Evolutionary conservation across 2,888 invertebrate species (phyloP).

Genomic region (Halictus ligatus): DNA sequence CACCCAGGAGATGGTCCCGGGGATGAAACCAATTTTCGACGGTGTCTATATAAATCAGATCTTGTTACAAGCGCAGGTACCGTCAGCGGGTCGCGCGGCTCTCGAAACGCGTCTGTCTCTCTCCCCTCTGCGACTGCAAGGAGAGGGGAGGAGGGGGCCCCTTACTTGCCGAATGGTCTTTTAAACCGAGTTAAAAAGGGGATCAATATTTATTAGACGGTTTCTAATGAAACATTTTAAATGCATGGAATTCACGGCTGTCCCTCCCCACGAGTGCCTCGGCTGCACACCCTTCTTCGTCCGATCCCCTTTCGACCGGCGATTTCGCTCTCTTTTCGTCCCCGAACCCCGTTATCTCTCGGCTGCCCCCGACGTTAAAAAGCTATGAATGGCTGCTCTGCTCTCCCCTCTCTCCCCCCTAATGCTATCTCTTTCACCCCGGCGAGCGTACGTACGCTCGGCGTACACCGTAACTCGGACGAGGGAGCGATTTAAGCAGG

Average conservation of each 20-base stretch:
- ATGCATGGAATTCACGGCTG: constrained; percentile 79
- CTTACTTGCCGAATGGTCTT: constrained; percentile 69
- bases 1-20: constrained; percentile 78
- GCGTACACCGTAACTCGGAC: constrained; percentile 54
- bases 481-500: constrained; percentile 39
- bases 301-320: constrained; percentile 23
- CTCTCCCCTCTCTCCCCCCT: constrained; percentile 26
- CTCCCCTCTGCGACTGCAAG: constrained; percentile 10
- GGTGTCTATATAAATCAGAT: constrained; percentile 82
- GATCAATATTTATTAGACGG: constrained; percentile 82
- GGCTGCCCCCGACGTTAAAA: constrained; percentile 69
- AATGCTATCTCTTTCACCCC: constrained; percentile 49
- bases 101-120: constrained; percentile 38
- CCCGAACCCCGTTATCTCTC: constrained; percentile 32
- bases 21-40: constrained; percentile 82
- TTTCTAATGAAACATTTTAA: constrained; percentile 83
- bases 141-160: too few species aligned
- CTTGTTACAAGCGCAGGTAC: constrained; percentile 79
- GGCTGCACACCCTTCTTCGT: constrained; percentile 45
- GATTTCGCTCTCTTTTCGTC: neutral
- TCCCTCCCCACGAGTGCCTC: constrained; percentile 51
- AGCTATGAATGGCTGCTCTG: constrained; percentile 68
- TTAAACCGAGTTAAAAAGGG: constrained; percentile 77
- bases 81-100: constrained; percentile 56
- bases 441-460: constrained; percentile 33